phyloP scores from a whole-genome alignment of 1,140 invertebrate genomes.

The Procambarus virginalis region DNA sequence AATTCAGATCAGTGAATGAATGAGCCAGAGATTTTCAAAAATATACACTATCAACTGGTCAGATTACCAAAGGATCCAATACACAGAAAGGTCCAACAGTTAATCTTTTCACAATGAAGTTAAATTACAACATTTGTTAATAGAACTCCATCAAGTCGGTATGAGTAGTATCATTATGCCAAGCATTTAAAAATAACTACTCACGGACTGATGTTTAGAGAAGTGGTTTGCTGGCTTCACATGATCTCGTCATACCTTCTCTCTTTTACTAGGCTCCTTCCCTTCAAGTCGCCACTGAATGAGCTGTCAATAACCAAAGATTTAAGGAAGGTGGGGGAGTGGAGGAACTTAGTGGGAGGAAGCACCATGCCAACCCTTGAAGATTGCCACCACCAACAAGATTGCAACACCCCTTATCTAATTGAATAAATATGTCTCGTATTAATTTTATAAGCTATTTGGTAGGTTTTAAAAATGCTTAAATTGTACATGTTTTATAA shows the following conservation, averaged over 20 bases:
- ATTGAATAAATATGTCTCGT: neutral
- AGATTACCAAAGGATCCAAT: neutral
- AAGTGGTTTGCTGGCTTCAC: neutral
- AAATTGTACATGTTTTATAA: neutral
- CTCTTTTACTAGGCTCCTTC: neutral
- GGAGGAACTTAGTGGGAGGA: neutral
- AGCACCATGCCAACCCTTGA: neutral
- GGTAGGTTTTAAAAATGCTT: neutral
- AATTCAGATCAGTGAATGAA: too few species aligned
- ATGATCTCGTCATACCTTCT: slow-evolving; percentile 1
- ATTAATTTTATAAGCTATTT: neutral
- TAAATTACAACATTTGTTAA: neutral
- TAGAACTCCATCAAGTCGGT: neutral
- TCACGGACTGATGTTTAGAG: neutral
- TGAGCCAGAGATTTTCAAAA: neutral
- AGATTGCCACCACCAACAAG: neutral
- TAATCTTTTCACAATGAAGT: neutral
- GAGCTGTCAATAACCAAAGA: slow-evolving; percentile 7
- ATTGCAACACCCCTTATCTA: neutral
- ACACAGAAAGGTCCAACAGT: neutral
- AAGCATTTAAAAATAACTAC: neutral
- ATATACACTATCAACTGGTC: neutral
- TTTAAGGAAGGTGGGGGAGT: neutral
- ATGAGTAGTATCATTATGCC: neutral
- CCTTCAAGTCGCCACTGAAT: neutral